Evolutionary conservation across 2,888 invertebrate species (phyloP).

Genomic region (Folsomia candida): DNA sequence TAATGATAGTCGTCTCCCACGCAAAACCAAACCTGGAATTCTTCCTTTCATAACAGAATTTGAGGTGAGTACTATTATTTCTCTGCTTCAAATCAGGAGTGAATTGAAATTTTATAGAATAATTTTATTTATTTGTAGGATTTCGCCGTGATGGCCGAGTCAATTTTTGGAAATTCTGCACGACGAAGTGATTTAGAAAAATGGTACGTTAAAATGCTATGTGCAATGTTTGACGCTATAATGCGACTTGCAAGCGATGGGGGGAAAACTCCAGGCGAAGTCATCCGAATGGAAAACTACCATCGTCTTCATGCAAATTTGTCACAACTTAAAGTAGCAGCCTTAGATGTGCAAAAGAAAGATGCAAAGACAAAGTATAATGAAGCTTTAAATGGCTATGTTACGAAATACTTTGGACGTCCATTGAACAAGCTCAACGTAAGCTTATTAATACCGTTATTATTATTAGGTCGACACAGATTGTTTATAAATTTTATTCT

Average conservation of each 20-base stretch:
- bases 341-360: constrained; percentile 81
- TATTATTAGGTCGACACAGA: not conserved
- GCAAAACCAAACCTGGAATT: constrained; percentile 81
- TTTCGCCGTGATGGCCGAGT: constrained; percentile 82
- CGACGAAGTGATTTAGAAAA: constrained; percentile 87
- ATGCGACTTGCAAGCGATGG: constrained; percentile 75
- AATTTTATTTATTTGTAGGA: constrained; percentile 55
- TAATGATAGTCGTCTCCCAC: constrained; percentile 70
- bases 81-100: not conserved
- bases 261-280: constrained; percentile 87
- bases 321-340: constrained; percentile 83
- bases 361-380: constrained; percentile 87
- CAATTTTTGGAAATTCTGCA: constrained; percentile 80
- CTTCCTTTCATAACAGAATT: constrained; percentile 85
- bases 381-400: constrained; percentile 86
- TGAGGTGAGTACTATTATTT: constrained; percentile 60
- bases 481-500: constrained; percentile 5
- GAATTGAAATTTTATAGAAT: not conserved
- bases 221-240: constrained; percentile 79
- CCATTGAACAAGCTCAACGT: constrained; percentile 88
- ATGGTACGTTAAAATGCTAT: constrained; percentile 79
- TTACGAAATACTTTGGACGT: constrained; percentile 89
- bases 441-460: constrained; percentile 55
- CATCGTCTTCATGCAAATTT: constrained; percentile 85
- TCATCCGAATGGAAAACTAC: constrained; percentile 93